A percentile compares a stretch with the other conserved stretches of the same genome.
Conservation (phyloP, 2,113 vertebrate genomes). For the Chamaea fasciata region DNA sequence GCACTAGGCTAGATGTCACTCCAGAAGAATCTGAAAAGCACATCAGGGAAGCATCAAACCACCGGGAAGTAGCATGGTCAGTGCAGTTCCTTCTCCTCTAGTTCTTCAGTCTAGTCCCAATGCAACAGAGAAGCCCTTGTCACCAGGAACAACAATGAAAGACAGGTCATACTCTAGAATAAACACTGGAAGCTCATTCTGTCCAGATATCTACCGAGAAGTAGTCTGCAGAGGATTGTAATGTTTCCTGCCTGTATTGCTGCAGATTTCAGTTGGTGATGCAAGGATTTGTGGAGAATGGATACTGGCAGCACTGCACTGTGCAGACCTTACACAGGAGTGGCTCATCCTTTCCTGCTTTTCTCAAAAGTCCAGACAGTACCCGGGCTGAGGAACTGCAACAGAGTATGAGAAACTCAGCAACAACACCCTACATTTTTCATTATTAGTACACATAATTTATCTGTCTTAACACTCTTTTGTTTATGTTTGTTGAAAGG, state of each 20-base stretch:
- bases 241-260: neutral
- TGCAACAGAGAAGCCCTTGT: neutral
- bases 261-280: neutral
- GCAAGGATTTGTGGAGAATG: neutral
- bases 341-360: neutral
- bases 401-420: neutral
- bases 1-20: neutral
- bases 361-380: neutral
- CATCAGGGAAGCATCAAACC: neutral
- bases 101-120: neutral
- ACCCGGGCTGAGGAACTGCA: neutral
- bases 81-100: neutral
- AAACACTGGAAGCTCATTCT: neutral
- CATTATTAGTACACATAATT: no score
- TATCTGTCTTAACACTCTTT: neutral
- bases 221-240: neutral
- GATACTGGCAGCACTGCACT: neutral
- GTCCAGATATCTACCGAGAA: neutral
- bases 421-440: neutral
- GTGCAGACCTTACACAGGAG: fast-evolving
- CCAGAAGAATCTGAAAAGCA: neutral
- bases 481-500: neutral
- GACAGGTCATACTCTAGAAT: neutral
- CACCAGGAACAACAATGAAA: neutral
- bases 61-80: no score